Base-by-base conservation (phyloP, 2,113 vertebrate genomes). In the Argyrosomus japonicus region DNA sequence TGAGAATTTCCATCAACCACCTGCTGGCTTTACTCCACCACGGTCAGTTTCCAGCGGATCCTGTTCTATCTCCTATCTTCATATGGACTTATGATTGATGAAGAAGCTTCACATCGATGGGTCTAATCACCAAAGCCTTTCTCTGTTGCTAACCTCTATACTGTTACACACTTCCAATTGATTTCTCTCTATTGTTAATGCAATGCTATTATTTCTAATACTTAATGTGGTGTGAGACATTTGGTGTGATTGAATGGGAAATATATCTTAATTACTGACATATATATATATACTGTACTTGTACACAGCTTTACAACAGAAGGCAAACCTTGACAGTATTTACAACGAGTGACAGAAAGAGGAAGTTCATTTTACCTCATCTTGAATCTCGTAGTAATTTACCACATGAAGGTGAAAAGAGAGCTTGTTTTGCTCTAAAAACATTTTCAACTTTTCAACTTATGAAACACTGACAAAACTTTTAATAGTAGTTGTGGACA, bases 1-100 rank as follows among this genome's bases (percentile, higher is more conserved):
- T 11, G 45, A 68, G 13, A 25, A 5, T 68, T 71, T 69, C 40
- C 29, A 65, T 79, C 60, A 68, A 75, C 54, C 54, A 54, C 63
- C 70, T 68, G 45, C 43, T 63, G 56, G 27, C 50, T 68, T 78
- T 10, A 51, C 56, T 60, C 23, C 53, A 40, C 25, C 23, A 67
- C 13, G 18, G 48, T 10, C 47, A 68, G 47, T 25, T 40, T 58
- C 25, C 19, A 25, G 51, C n/a, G 60, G 32, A 25, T 51, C 45
- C 21, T 51, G 12, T 19, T 3, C 36, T 3, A 5, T 11, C 32
- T 54, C 23, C 56, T 54, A 79, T 63, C 48, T 45, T 17, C 12
- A 57, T n/a, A 29, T 2, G 8, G 23, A 23, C 15, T 17, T 29
- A 17, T 32, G 53, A 58, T 57, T 32, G 48, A n/a, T 47, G 18